Base-by-base conservation (phyloP, 2,888 invertebrate species). In the Epistrophella euchroma region DNA sequence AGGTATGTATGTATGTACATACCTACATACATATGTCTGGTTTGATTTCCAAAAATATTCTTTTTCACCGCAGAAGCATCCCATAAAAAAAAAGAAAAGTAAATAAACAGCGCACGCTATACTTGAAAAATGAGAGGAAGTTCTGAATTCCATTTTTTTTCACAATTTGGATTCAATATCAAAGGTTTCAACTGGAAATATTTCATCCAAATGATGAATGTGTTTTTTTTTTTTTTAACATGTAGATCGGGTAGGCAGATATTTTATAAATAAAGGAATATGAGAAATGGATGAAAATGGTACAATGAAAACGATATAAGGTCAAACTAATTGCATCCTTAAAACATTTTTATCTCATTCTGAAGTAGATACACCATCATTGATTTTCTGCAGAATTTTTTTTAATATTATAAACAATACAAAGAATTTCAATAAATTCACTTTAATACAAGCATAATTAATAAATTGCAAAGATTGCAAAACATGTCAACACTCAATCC, bases 31-130 rank as follows among this genome's bases (percentile, higher is more conserved):
- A n/a, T 28, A 35, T 68, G 40, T 19, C 47, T 32, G 35, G 40
- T 25, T 66, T 47, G 40, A 19, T 52, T 60, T 73, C 79, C 73
- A 73, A 80, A 68, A 70, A 56, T 73, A 68, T 56, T 66, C 45
- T 64, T 72, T 55, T 55, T 13, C 52, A 58, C 13, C 50, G 32
- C 19, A 35, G 58, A 45, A 50, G 43, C 60, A 80, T 80, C 50
- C 32, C 32, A 47, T 47, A 32, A 47, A 58, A 52, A n/a, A 47
- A 10, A 47, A 66, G 13, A 19, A 66, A 60, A 47, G 50, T 73
- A 73, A 60, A 73, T 73, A 73, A 73, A 73, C 9, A 60, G 50
- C 60, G 60, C 37, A 25, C 9, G 58, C 32, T 32, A 47, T 32
- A n/a, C n/a, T 32, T 47, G 4, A 45, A 13, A 13, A 64, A 64